Base-by-base conservation (phyloP, 2,888 invertebrate genomes). In the Orthonevra nobilis region DNA sequence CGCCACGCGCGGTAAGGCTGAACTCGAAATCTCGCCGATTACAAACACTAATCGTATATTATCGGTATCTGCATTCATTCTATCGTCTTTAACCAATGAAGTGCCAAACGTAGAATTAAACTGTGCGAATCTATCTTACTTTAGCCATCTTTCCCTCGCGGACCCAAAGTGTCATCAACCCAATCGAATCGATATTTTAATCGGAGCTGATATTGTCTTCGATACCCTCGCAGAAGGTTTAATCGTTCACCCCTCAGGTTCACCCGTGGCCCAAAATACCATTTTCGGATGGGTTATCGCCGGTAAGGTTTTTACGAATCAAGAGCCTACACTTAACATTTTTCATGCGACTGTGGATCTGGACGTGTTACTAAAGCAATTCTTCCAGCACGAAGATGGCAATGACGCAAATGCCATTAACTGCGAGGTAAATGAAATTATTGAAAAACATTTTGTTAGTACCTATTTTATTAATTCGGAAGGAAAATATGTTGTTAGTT, bases 141-240 rank as follows among this genome's bases (percentile, higher is more conserved):
- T 66, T 19, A 12, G 60, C 1, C 15, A 60, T 14, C 14, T 74
- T 0, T 3, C 6, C 1, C 32, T 60, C 6, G 66, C 66, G 5
- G 74, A 74, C 19, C 48, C 19, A 19, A 5, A 2, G 5, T 66
- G 20, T 36, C 23, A 7, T n/a, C 20, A 5, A 0, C 32, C 60
- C 2, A 20, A n/a, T 7, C 34, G 38, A 46, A 54, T 75, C 34
- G 68, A 75, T 12, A 61, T 75, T 23, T 28, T 68, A 5, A 5
- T 68, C 7, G 74, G 68, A 0, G 58, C 68, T 9, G 58, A 66
- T 23, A 19, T 66, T 19, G 60, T 74, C 12, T 68, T 74, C 5
- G 23, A 74, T n/a, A 32, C 40, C 3, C 40, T 54, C 7, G 1
- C n/a, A 6, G 28, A 44, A 12, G 61, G 46, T 14, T 56, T 26